phyloP scores from a whole-genome alignment of 1,140 invertebrate genomes.

The Piezodorus guildinii region DNA sequence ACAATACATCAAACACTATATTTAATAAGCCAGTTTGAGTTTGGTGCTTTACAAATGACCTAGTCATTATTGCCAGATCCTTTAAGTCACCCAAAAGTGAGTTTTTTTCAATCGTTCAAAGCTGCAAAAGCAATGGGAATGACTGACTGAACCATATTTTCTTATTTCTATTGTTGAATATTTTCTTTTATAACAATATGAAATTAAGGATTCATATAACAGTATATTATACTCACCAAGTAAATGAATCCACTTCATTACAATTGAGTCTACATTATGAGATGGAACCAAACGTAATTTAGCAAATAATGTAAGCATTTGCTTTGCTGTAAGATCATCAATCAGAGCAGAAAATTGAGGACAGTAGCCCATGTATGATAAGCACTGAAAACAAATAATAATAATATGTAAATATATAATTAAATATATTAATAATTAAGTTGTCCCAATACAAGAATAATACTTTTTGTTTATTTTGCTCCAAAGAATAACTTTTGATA shows the following conservation, averaged over 20 bases:
- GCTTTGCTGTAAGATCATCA: conserved; percentile 63
- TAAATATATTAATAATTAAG: neutral
- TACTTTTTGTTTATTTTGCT: conserved; percentile 19
- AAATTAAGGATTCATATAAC: too few species aligned
- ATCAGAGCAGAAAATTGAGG: conserved; percentile 76
- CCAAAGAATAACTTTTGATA: conserved; percentile 20
- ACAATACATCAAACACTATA: too few species aligned
- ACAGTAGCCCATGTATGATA: conserved; percentile 59
- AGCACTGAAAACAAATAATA: conserved; percentile 34
- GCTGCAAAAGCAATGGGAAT: too few species aligned
- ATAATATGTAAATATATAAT: neutral
- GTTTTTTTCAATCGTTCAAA: too few species aligned
- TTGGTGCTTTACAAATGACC: too few species aligned
- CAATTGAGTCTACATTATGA: conserved; percentile 39
- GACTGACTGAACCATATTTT: too few species aligned
- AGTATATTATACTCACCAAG: conserved; percentile 39
- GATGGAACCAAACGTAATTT: conserved; percentile 55
- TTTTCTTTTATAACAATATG: too few species aligned
- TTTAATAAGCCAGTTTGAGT: too few species aligned
- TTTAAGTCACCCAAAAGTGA: too few species aligned
- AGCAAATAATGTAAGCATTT: conserved; percentile 64
- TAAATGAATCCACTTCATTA: conserved; percentile 41
- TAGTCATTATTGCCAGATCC: too few species aligned
- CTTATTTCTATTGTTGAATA: too few species aligned
- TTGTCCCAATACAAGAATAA: neutral